These are phyloP conservation scores for Brachionus rotundiformis DNA, from an alignment of 1,140 invertebrate species.

Conservation along the genomic window DNA sequence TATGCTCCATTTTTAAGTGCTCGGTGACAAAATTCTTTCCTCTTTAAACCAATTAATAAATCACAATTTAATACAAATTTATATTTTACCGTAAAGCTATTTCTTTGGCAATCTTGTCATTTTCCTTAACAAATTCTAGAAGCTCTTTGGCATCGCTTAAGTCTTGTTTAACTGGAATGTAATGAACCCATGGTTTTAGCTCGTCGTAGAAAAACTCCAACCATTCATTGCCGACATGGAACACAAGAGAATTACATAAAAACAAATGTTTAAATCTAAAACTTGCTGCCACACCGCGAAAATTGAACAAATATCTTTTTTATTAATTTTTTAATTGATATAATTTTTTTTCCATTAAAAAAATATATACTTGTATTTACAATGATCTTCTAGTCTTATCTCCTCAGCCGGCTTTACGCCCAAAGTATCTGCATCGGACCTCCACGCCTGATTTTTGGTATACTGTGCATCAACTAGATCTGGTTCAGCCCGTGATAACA, in stretches of 20 bases:
- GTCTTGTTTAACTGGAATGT: conserved; percentile 75
- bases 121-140: conserved; percentile 75
- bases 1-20: conserved; percentile 78
- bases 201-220: conserved; percentile 89
- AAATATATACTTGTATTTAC: conserved; percentile 74
- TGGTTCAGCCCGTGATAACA: conserved; percentile 77
- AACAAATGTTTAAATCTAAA: conserved; percentile 96
- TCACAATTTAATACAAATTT: background rate
- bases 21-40: conserved; percentile 80
- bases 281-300: conserved; percentile 90
- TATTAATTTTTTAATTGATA: background rate
- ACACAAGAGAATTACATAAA: conserved; percentile 87
- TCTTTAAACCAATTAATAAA: conserved; percentile 55
- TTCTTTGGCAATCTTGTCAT: conserved; percentile 74
- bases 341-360: background rate
- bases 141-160: conserved; percentile 67
- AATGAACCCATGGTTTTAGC: conserved; percentile 92
- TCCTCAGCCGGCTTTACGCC: conserved; percentile 77
- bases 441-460: conserved; percentile 98
- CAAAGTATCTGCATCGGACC: conserved; percentile 83
- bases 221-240: conserved; percentile 93
- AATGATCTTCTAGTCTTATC: conserved; percentile 86
- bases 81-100: conserved; percentile 72
- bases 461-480: conserved; percentile 86
- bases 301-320: conserved; percentile 83